Base-by-base conservation (phyloP, 2,797 vertebrate genomes). In the Mionectes olivaceus region DNA sequence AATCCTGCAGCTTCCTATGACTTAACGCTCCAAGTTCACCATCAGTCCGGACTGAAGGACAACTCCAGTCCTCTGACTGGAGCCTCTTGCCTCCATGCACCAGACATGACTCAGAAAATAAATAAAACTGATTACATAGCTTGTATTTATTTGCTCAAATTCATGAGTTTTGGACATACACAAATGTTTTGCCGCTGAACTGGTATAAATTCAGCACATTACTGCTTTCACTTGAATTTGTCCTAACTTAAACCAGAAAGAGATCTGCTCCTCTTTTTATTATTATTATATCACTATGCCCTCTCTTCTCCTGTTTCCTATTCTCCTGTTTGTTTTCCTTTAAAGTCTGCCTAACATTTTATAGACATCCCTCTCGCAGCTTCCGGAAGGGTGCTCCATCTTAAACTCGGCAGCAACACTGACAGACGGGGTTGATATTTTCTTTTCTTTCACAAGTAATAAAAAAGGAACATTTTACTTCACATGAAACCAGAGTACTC, bases 361-460 rank as follows among this genome's bases (percentile, higher is more conserved):
- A 94, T 65, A 94, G 93, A 83, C 95, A 95, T 95, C 80, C 87
- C 97, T 93, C 83, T 71, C 12, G 0, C 82, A 95, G 95, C 93
- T 95, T 94, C 65, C 81, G 27, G 89, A 97, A 96, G 69, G 44
- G 73, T 93, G 84, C 76, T 97, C 87, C 89, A 47, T 97, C 87
- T 97, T 89, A 96, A 96, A 94, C 70, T 81, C 95, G 7, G 96
- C 68, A 96, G 68, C 71, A 87, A 91, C 83, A 83, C 61, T 95
- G 89, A 97, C 87, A 97, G 81, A 93, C 10, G 0, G 91, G 83
- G 60, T 79, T 93, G 69, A 93, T 90, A 92, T 95, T 95, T 90
- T 95, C 89, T 91, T 94, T 94, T 90, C 89, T 90, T 96, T 96
- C 93, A 93, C 80, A 95, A 93, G 89, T 89, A 96, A 96, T 93